Conservation (phyloP, 2,797 vertebrate species). For the Syndactyla subalaris region DNA sequence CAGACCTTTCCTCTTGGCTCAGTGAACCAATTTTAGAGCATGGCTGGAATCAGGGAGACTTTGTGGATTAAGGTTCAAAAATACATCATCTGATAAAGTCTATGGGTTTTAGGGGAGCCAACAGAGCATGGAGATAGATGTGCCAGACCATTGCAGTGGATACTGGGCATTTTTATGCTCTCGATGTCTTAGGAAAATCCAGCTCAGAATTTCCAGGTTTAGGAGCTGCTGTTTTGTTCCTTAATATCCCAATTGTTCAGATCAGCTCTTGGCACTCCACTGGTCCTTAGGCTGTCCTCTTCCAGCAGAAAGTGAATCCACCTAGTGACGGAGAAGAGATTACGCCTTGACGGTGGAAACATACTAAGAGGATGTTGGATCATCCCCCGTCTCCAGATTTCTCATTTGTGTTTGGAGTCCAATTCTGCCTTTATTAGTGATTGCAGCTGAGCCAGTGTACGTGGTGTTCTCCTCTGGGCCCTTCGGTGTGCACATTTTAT, state of each 20-base stretch:
- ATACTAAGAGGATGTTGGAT: background rate
- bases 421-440: background rate
- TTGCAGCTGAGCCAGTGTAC: background rate
- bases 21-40: background rate
- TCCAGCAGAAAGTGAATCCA: background rate
- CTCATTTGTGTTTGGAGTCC: background rate
- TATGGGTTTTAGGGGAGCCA: background rate
- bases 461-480: background rate
- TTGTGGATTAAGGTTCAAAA: background rate
- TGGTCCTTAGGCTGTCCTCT: background rate
- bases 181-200: background rate
- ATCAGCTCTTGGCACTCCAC: background rate
- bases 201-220: background rate
- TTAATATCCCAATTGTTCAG: background rate
- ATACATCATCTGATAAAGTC: background rate
- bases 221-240: background rate
- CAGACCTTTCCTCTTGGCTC: background rate
- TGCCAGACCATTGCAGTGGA: background rate
- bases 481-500: background rate
- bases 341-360: background rate
- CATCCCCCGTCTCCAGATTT: background rate
- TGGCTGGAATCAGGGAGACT: background rate
- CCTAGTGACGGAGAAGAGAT: background rate
- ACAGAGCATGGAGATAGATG: background rate
- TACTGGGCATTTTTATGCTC: background rate